Percentiles rank a stretch among this genome's conserved stretches.
phyloP scores from a whole-genome alignment of 1,140 invertebrate species.

The Drosophila lacertosa region DNA sequence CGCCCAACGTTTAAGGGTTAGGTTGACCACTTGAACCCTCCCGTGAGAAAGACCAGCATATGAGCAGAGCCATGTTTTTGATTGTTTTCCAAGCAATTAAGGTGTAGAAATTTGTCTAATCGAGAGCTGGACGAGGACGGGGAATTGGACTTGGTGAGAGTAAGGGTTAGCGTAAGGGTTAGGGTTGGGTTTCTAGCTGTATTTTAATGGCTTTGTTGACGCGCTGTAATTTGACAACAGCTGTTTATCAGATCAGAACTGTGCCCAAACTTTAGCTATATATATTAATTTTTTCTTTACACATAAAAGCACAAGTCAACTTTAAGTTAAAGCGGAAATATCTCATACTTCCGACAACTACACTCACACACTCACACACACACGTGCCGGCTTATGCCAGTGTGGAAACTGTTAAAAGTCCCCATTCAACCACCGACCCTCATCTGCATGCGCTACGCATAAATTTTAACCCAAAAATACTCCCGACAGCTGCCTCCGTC shows the following conservation, averaged over 20 bases:
- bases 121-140: slow-evolving; percentile 30
- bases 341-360: background rate
- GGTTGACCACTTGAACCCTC: slow-evolving; percentile 55
- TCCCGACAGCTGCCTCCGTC: slow-evolving; percentile 53
- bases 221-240: slow-evolving; percentile 43
- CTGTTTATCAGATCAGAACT: slow-evolving; percentile 14
- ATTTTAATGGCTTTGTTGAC: slow-evolving; percentile 43
- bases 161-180: background rate
- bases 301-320: slow-evolving; percentile 9
- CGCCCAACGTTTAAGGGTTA: slow-evolving; percentile 37
- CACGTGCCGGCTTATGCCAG: slow-evolving; percentile 25
- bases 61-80: slow-evolving; percentile 54
- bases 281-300: background rate
- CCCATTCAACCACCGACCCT: slow-evolving; percentile 18
- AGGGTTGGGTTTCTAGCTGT: background rate
- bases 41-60: slow-evolving; percentile 52
- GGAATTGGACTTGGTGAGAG: background rate
- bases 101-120: slow-evolving; percentile 66
- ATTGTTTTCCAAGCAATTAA: slow-evolving; percentile 57
- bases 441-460: slow-evolving; percentile 61
- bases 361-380: background rate
- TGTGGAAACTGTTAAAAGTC: slow-evolving; percentile 6
- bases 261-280: background rate
- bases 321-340: slow-evolving; percentile 34
- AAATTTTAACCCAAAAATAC: slow-evolving; percentile 62